These are phyloP conservation scores for Synergus laeviventris DNA, from an alignment of 2,888 invertebrate species.

Conservation along the genomic window DNA sequence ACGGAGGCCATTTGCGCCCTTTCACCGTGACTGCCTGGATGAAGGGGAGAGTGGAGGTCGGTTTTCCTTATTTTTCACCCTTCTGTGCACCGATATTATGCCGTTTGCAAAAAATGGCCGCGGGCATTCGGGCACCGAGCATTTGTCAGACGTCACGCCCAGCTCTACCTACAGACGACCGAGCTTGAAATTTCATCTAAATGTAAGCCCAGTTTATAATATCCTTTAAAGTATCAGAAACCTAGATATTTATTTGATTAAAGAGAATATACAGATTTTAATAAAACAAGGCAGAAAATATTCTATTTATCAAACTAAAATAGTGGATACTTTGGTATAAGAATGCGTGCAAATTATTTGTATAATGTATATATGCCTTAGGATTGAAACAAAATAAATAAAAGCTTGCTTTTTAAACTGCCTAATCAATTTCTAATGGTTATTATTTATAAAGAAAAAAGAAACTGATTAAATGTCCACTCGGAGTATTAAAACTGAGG, in stretches of 20 bases:
- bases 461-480: no score
- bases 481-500: no score
- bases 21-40: slow-evolving; percentile 46
- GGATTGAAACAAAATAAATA: no score
- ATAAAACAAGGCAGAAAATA: no score
- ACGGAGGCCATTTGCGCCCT: slow-evolving; percentile 65
- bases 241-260: background rate
- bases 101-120: slow-evolving; percentile 49
- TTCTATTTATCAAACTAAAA: no score
- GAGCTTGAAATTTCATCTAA: slow-evolving; percentile 26
- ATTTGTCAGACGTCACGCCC: slow-evolving; percentile 62
- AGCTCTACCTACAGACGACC: slow-evolving; percentile 48
- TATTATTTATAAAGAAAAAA: no score
- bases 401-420: no score
- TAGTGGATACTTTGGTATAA: no score
- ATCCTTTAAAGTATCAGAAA: background rate
- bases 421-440: no score
- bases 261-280: background rate
- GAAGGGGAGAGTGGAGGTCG: background rate
- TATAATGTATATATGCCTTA: no score
- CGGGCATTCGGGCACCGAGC: slow-evolving; percentile 49
- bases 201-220: background rate
- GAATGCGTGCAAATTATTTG: no score
- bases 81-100: slow-evolving; percentile 50
- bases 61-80: slow-evolving; percentile 51